phyloP scores from a whole-genome alignment of 2,888 invertebrate species.

The Latrodectus hesperus region DNA sequence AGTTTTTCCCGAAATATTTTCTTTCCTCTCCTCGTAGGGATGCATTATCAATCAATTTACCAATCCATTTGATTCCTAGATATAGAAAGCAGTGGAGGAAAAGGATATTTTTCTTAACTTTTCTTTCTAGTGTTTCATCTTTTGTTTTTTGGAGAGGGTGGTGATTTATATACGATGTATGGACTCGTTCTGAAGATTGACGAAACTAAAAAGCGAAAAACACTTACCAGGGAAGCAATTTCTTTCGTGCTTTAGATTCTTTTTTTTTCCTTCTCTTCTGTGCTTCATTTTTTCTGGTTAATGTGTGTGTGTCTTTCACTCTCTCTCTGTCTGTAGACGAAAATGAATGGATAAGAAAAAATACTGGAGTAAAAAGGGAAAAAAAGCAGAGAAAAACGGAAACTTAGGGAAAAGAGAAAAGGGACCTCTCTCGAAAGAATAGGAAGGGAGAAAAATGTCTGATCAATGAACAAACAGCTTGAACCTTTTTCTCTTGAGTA shows the following conservation, averaged over 20 bases:
- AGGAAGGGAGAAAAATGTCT: conserved; percentile 49
- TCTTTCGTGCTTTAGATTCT: conserved; percentile 58
- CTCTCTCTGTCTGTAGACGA: conserved; percentile 7
- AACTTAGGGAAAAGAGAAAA: conserved; percentile 27
- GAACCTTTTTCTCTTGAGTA: conserved; percentile 59
- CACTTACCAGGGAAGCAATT: conserved; percentile 59
- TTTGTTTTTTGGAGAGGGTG: conserved; percentile 50
- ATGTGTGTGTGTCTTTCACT: conserved; percentile 3
- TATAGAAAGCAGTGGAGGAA: conserved; percentile 10
- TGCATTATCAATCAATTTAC: conserved; percentile 63
- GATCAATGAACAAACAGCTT: conserved; percentile 65
- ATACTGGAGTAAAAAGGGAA: conserved; percentile 7
- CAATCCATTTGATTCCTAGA: conserved; percentile 56
- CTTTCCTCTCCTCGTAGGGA: conserved; percentile 34
- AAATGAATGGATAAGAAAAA: conserved; percentile 6
- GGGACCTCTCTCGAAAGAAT: conserved; percentile 22
- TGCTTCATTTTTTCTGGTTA: conserved; percentile 12
- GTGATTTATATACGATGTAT: conserved; percentile 64
- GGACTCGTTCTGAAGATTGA: conserved; percentile 55
- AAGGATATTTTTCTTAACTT: conserved; percentile 56
- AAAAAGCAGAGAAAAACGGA: conserved; percentile 13
- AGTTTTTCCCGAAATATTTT: conserved; percentile 3
- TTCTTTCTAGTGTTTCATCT: conserved; percentile 58
- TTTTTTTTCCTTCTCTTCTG: conserved; percentile 1
- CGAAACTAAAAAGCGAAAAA: conserved; percentile 63